Evolutionary conservation across 2,113 vertebrate genomes (phyloP), one percentile per base, ranked within the genome.

Genomic region (Chascanopsetta lugubris): DNA sequence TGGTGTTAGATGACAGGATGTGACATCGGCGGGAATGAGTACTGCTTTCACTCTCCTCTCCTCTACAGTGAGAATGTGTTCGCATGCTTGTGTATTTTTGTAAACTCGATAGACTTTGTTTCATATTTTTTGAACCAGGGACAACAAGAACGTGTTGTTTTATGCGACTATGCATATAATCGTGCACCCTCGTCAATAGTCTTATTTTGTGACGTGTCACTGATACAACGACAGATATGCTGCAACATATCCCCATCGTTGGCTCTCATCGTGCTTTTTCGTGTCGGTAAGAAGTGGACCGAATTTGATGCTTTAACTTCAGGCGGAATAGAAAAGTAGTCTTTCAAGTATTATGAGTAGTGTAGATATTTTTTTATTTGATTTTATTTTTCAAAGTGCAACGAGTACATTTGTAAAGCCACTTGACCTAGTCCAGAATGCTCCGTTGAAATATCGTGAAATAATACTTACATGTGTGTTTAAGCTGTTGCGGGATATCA

Each of bases 61-160:
- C 81, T 84, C 65, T 80, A 85, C 83, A 76, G 77, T 87, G 80
- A 84, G 75, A 83, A 67, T 75, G 72, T 85, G 72, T 71, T 32
- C 27, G 61, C 80, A 61, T 82, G 77, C 77, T 78, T 70, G 77
- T 82, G 70, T 67, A 64, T 74, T 82, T 51, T 65, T 62, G 36
- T 58, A 75, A 67, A 77, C 67, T 84, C 68, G 51, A 74, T 78
- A 70, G 71, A 82, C 62, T 60, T 70, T 66, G 42, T 80, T 79
- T 70, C 58, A 29, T 84, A 73, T 65, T 83, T 71, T 61, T 61
- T 83, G n/a, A n/a, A n/a, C 63, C 61, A 47, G 79, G 79, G 69
- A 72, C 71, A 47, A 70, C 61, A 73, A 59, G 2, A 62, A 75
- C 43, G 26, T 32, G 54, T 72, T 22, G 53, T 29, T 8, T 70